Base-by-base conservation (phyloP, 2,888 invertebrate genomes). In the Thecophora atra region DNA sequence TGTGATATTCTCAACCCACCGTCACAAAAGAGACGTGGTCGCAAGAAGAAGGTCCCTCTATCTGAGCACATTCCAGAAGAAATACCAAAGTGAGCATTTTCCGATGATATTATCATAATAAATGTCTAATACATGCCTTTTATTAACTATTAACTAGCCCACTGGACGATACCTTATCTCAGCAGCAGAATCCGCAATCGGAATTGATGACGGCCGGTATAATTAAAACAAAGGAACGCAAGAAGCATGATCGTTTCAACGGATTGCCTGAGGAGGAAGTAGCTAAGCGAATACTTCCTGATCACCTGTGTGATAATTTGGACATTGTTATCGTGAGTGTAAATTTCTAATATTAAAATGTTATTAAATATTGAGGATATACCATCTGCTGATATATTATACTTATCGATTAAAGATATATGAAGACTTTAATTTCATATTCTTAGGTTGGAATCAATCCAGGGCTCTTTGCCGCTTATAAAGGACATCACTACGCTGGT, bases 321-420 rank as follows among this genome's bases (percentile, higher is more conserved):
- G 98, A 99, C 90, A 97, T 98, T 88, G 94, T 98, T 87, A 97
- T 98, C 90, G 98, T 98, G 92, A 95, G 97, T 94, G 89, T 88
- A 90, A 88, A 89, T 89, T 87, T 82, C 80, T 74, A 66, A 21
- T 54, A 54, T 51, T n/a, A 51, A 11, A 37, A 37, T 11, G 37
- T 37, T 37, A 37, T 17, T 15, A 51, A 4, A 56, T 56, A n/a
- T 56, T 21, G 3, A 56, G 5, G 6, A 21, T 19, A 5, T 11
- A 11, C 5, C 11, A 56, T 24, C 19, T 56, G 13, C 5, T 11
- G 21, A 13, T n/a, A 21, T 21, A 21, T 56, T 56, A 6, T 8
- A 24, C 6, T 37, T 37, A 8, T 37, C 11, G 6, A 37, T 2
- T 37, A 37, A 8, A 11, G 7, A 37, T 37, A 37, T 37, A 8